Evolutionary conservation across 2,113 vertebrate species (phyloP).

Genomic region (Garra rufa): DNA sequence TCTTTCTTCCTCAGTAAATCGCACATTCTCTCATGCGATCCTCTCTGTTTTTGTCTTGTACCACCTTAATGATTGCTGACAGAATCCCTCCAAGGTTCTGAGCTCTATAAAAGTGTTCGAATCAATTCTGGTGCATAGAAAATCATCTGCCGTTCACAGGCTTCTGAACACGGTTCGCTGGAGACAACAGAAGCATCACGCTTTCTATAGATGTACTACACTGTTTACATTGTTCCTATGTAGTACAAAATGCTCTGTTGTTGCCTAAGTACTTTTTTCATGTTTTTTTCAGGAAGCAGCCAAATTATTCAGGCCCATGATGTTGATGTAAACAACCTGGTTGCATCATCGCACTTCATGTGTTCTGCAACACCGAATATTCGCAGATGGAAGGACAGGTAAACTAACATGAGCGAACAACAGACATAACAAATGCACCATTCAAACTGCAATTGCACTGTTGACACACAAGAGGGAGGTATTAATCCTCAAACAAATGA

Average conservation of each 20-base stretch:
- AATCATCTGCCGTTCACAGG: slow-evolving; percentile 2
- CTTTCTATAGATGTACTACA: slow-evolving; percentile 10
- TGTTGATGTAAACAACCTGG: background rate
- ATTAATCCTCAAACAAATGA: slow-evolving; percentile 68
- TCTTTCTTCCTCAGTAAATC: slow-evolving; percentile 62
- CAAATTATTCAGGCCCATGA: background rate
- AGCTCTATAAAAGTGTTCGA: background rate
- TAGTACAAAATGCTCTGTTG: background rate
- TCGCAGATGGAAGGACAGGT: background rate
- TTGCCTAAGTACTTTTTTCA: background rate
- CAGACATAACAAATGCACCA: background rate
- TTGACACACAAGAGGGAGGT: slow-evolving; percentile 75
- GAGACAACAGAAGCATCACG: background rate
- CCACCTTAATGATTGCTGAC: slow-evolving; percentile 25
- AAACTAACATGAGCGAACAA: background rate
- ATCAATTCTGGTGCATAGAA: slow-evolving; percentile 26
- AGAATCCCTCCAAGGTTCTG: slow-evolving; percentile 20
- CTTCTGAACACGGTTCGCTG: background rate
- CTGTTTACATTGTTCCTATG: background rate
- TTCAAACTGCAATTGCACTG: background rate
- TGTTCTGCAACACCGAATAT: background rate
- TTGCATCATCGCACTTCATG: background rate
- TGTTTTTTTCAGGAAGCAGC: background rate
- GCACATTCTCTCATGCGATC: slow-evolving; percentile 62
- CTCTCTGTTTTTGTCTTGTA: slow-evolving; percentile 51